These are phyloP conservation scores for Bothrops jararaca DNA, from an alignment of 2,113 vertebrate genomes.

Conservation along the genomic window DNA sequence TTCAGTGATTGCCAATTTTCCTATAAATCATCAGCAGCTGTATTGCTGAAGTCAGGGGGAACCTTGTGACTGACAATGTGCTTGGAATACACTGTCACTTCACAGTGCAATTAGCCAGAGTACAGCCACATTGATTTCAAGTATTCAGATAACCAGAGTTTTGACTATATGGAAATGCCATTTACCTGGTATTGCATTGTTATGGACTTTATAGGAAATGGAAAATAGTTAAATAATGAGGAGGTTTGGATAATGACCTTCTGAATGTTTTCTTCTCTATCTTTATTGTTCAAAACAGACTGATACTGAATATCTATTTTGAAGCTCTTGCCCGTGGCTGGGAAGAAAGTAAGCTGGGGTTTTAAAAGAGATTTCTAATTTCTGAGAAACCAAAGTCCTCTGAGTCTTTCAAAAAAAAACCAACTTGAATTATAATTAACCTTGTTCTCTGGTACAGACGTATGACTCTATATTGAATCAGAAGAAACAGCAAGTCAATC, in stretches of 20 bases:
- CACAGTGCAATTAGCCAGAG: conserved; percentile 2
- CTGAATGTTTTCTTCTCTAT: not conserved
- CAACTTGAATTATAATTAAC: conserved; percentile 7
- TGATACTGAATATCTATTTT: conserved; percentile 1
- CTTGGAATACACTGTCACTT: conserved; percentile 2
- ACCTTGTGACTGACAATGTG: conserved; percentile 4
- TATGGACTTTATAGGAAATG: not conserved
- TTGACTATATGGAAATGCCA: conserved; percentile 2
- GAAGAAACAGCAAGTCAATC: not conserved
- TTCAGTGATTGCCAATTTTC: not conserved
- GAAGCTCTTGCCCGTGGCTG: not conserved
- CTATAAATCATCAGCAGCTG: not conserved
- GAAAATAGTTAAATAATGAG: not conserved
- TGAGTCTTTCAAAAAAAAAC: not conserved
- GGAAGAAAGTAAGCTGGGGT: conserved; percentile 3
- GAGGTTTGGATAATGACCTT: not conserved
- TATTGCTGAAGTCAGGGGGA: not conserved
- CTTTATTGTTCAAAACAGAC: not conserved
- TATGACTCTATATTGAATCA: not conserved
- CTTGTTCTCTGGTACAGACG: conserved; percentile 1
- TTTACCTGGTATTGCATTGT: not conserved
- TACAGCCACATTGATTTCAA: conserved; percentile 11
- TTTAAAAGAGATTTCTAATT: not conserved
- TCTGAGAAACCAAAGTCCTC: not conserved
- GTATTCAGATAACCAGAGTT: conserved; percentile 10